These are phyloP conservation scores for Brachypodius melanocephalos DNA, from an alignment of 2,113 vertebrate genomes.

Conservation along the genomic window DNA sequence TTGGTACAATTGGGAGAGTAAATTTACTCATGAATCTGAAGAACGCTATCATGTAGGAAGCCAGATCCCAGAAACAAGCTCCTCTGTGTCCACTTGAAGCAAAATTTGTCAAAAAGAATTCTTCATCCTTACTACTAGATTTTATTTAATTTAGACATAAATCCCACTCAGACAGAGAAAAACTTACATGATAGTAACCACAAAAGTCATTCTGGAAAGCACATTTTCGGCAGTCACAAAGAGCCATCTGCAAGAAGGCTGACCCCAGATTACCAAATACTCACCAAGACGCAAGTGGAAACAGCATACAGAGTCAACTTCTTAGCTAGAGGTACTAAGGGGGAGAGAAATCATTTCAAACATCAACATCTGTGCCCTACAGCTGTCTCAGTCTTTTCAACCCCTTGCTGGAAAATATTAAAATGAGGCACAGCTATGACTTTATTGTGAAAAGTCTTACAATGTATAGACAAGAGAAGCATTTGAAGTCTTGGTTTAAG, in stretches of 20 bases:
- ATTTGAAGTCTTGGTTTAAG: neutral
- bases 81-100: neutral
- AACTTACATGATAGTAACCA: neutral
- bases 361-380: constrained; percentile 22
- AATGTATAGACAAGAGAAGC: neutral
- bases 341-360: constrained; percentile 13
- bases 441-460: neutral
- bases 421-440: neutral
- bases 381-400: constrained; percentile 25
- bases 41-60: neutral
- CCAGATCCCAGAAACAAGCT: neutral
- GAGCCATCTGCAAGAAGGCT: neutral
- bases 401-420: neutral
- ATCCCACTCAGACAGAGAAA: neutral
- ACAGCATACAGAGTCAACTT: neutral
- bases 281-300: neutral
- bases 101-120: neutral
- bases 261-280: neutral
- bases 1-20: neutral
- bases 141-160: neutral
- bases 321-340: neutral
- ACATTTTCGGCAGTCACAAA: neutral
- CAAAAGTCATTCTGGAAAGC: neutral
- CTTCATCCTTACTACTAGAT: neutral
- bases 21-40: neutral